These are phyloP conservation scores for Paradoxurus hermaphroditus DNA, from an alignment of 2,113 vertebrate genomes.

Conservation along the genomic window DNA sequence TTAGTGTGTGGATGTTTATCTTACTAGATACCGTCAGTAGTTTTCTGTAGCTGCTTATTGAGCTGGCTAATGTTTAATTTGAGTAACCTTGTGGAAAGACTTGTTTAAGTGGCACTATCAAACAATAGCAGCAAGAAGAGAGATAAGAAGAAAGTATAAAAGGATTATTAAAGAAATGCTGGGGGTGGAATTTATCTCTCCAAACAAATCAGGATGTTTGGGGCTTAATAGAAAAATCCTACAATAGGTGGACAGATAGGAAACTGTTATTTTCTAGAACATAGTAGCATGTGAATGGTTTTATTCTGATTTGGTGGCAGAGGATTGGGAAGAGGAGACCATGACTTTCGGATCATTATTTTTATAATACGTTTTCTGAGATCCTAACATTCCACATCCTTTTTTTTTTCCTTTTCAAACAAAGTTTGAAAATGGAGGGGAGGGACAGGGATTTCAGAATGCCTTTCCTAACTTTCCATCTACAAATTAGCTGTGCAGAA, in stretches of 20 bases:
- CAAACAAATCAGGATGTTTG: constrained; percentile 71
- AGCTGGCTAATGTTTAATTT: constrained; percentile 82
- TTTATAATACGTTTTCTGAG: neutral
- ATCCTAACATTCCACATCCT: neutral
- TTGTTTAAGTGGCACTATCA: constrained; percentile 79
- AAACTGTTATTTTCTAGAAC: constrained; percentile 55
- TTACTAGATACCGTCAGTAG: constrained; percentile 74
- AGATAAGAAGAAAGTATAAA: constrained; percentile 82
- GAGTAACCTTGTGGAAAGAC: constrained; percentile 82
- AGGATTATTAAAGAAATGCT: constrained; percentile 80
- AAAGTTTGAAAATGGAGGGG: neutral
- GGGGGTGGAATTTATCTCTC: constrained; percentile 77
- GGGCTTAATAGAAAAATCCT: constrained; percentile 76
- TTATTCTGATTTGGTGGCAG: neutral
- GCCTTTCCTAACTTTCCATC: neutral
- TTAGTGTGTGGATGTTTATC: constrained; percentile 77
- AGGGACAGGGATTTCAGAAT: neutral
- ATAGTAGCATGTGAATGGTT: neutral
- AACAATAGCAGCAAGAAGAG: constrained; percentile 74
- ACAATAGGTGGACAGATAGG: constrained; percentile 64
- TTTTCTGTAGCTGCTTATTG: constrained; percentile 76
- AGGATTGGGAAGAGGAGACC: neutral
- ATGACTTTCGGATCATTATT: constrained; percentile 5
- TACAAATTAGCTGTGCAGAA: neutral
- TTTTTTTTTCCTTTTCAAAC: neutral